Evolutionary conservation across 2,113 vertebrate species (phyloP).

Genomic region (Chitala chitala): DNA sequence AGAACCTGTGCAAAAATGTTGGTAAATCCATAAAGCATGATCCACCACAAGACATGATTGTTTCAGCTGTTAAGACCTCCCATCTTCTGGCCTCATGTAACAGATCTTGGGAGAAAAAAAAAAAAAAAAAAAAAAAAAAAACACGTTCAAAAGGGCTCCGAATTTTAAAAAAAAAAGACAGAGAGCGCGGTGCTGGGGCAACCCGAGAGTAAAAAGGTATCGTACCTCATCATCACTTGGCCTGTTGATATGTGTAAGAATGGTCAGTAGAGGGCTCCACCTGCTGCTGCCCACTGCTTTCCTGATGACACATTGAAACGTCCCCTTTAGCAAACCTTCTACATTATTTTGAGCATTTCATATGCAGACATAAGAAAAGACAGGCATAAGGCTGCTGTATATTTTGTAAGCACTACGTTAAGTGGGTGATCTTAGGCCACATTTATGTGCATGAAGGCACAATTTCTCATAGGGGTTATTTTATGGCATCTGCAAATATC

Average conservation of each 20-base stretch:
- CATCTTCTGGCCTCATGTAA: conserved; percentile 61
- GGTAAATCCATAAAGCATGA: conserved; percentile 85
- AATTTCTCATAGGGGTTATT: background rate
- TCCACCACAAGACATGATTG: conserved; percentile 86
- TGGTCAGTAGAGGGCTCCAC: conserved; percentile 87
- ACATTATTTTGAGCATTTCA: too few relatives aligned
- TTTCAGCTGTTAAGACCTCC: conserved; percentile 77
- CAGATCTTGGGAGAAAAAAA: conserved; percentile 53
- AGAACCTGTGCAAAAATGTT: conserved; percentile 91
- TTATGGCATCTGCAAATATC: background rate
- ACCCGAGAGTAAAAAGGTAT: background rate
- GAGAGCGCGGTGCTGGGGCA: background rate
- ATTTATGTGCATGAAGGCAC: background rate
- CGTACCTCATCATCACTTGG: conserved; percentile 86
- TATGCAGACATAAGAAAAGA: too few relatives aligned
- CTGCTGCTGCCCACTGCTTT: conserved; percentile 84
- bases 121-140: background rate
- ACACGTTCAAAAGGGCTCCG: background rate
- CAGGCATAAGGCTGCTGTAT: too few relatives aligned
- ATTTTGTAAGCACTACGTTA: background rate
- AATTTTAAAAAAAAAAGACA: background rate
- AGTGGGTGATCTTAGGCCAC: background rate
- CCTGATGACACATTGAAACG: conserved; percentile 60
- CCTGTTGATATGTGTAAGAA: conserved; percentile 92
- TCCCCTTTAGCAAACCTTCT: background rate